Base-by-base conservation (phyloP, 2,888 invertebrate genomes). In the Agriopis aurantiaria region DNA sequence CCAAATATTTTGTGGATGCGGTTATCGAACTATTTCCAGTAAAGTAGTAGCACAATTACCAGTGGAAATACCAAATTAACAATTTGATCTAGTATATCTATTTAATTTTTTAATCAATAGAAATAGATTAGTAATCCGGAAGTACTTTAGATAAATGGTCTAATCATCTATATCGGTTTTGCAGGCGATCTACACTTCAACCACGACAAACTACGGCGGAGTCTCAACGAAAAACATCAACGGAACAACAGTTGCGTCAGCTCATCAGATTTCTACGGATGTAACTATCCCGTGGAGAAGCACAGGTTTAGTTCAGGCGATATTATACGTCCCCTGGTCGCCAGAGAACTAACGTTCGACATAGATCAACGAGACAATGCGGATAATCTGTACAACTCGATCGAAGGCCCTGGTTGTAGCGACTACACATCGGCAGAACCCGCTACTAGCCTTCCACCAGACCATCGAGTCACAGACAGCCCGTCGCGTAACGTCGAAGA, bases 401-500 rank as follows among this genome's bases (percentile, higher is more conserved):
- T 91, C 61, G 91, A 94, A 68, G 88, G 90, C 4, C 87, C 90
- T 9, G 87, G 82, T 2, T 87, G 85, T 69, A 89, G 87, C 62
- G 88, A 90, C 65, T 90, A 91, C 63, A 87, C 89, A 0, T 89
- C 88, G 5, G 86, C 89, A 1, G 92, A 91, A 6, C 84, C 88
- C 8, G 88, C 88, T 8, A 89, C 80, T 46, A 90, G 83, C 81
- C 79, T 83, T 58, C 86, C 81, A 68, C 87, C 86, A 61, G 93
- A 89, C 78, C 89, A 87, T 83, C 91, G 91, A 83, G 89, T 85
- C 80, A 92, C 86, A 68, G 95, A 93, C 57, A 96, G 96, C 82
- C 96, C 96, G 0, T 95, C 95, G 33, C 95, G 96, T 75, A 97
- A 97, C 78, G 91, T 98, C n/a, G 98, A 98, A 80, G 98, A 97